Base-by-base conservation (phyloP, 2,888 invertebrate genomes). In the Trachelus tabidus region DNA sequence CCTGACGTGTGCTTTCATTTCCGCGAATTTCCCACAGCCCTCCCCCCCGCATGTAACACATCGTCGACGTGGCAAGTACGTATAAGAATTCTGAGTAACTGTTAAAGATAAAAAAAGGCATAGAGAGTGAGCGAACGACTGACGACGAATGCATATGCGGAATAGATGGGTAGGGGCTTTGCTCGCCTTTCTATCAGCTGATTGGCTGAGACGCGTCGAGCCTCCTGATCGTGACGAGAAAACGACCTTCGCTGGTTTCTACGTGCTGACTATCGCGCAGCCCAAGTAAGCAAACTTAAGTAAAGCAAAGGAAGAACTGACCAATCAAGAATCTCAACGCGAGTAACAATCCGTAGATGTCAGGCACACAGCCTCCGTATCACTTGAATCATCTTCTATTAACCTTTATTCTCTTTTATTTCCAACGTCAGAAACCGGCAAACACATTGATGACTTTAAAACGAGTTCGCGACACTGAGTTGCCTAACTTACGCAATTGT, bases 131-230 rank as follows among this genome's bases (percentile, higher is more conserved):
- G 73, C 68, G 74, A 69, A 68, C 74, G 69, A 75, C 77, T 71
- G 69, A 73, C 73, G 69, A 74, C 23, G 79, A 79, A 74, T 75
- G 76, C 37, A 56, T 35, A 75, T 56, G 69, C 80, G 80, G 79
- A 81, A 78, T 81, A 77, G 77, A 75, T 75, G 76, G 78, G 81
- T 76, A 34, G 80, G 74, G 35, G 81, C 80, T 77, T 78, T 80
- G 76, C 77, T 82, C 78, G 78, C 85, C 87, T 83, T 87, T 88
- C 87, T 87, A 85, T 76, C 71, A 77, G 77, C 12, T 68, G 83
- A 88, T 88, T 88, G 88, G 88, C 82, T 85, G 84, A 82, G 79
- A 81, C 81, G 82, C 74, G 86, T 73, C 88, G 88, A 88, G 87
- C 87, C 87, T 83, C 86, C 86, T 76, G 73, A 77, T 81, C 80